Base-by-base conservation (phyloP, 2,888 invertebrate species). In the Ernsta delagoae region DNA sequence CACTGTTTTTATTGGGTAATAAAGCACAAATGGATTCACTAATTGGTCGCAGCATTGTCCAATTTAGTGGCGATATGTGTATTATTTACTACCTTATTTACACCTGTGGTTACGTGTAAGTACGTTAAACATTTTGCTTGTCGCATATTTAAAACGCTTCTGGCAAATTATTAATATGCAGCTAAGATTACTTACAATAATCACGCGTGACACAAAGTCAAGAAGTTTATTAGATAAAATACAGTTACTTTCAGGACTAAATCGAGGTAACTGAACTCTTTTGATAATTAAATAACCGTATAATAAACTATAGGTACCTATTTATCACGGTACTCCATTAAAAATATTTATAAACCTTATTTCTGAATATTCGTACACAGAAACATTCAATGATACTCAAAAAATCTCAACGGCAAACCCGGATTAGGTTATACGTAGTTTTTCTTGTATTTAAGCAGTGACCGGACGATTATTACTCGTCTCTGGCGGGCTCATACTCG, bases 401-500 rank as follows among this genome's bases (percentile, higher is more conserved):
- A 57, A 57, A 57, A 57, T 39, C 57, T 57, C 34, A 56, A 34
- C 39, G 12, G 12, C 12, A 39, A n/a, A 34, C n/a, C 8, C 2
- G 12, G 34, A 57, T 57, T 12, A 57, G 36, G 57, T 57, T 39
- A 12, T n/a, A 7, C 24, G 71, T 34, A 62, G 63, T 64, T 70
- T 53, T 70, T 65, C 73, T 76, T 72, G 67, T 75, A 60, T 73
- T 77, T 75, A 74, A 74, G 73, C 62, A 76, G 74, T 74, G 70
- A 43, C 61, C 82, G 80, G 81, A 86, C 84, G 83, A 89, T 90
- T 89, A 91, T 91, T 89, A 90, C 85, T 82, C 84, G 83, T 81
- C 86, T 86, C 82, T 78, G 77, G 79, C 81, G 82, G 83, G 82
- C 87, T 87, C 89, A 90, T 90, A 88, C 81, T 87, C 89, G 90